Conservation (phyloP, 1,140 invertebrate species). For the Drosophila takahashii region DNA sequence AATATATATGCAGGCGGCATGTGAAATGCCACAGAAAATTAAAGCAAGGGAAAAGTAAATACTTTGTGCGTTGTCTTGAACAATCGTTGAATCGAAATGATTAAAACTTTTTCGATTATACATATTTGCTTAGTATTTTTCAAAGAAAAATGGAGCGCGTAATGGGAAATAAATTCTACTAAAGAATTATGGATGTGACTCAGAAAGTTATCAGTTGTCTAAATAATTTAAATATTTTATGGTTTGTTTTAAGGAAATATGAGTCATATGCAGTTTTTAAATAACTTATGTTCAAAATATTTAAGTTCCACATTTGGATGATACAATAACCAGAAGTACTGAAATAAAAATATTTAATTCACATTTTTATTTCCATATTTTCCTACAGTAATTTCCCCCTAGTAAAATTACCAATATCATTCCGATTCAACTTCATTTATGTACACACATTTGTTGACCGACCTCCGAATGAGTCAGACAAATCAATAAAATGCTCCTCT, state of each 20-base stretch:
- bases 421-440: conserved; percentile 13
- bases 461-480: conserved; percentile 27
- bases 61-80: conserved; percentile 19
- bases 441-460: conserved; percentile 6
- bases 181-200: not conserved
- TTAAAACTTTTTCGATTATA: conserved; percentile 7
- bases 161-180: not conserved
- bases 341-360: too few species aligned
- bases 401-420: not conserved
- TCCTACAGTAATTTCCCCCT: not conserved
- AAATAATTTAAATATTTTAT: not conserved
- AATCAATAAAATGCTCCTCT: conserved; percentile 39
- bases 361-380: too few species aligned
- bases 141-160: too few species aligned
- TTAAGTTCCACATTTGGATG: too few species aligned
- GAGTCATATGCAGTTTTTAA: not conserved
- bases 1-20: conserved; percentile 18
- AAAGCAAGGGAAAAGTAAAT: conserved; percentile 23
- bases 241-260: not conserved
- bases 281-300: not conserved
- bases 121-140: conserved; percentile 4
- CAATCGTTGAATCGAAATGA: conserved; percentile 10
- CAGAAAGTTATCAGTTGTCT: not conserved
- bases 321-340: too few species aligned
- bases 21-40: conserved; percentile 33